Evolutionary conservation across 2,797 vertebrate genomes (phyloP).

Genomic region (Numenius phaeopus): DNA sequence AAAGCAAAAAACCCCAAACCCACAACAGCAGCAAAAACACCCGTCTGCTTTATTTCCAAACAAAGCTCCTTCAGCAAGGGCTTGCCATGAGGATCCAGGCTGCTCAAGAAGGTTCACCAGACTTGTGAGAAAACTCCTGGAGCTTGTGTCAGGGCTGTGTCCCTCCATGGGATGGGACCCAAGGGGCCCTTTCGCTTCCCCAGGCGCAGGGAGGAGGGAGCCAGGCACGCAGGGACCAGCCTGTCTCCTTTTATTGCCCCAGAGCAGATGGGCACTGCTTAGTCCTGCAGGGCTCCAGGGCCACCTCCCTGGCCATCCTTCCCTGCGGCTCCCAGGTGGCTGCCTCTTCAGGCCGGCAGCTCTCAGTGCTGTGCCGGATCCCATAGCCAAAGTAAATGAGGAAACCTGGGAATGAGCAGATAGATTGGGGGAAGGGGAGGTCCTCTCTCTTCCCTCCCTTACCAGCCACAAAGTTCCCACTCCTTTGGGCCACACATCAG

Average conservation of each 20-base stretch:
- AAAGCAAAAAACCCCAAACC: background rate
- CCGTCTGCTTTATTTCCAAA: constrained; percentile 77
- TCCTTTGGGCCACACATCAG: background rate
- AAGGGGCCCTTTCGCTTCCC: background rate
- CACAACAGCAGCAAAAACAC: background rate
- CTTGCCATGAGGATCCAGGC: constrained; percentile 68
- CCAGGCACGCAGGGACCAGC: background rate
- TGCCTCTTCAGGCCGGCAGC: background rate
- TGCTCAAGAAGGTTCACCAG: constrained; percentile 76
- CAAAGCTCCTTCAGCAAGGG: constrained; percentile 75
- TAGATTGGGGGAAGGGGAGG: fast-evolving
- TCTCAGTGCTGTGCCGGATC: constrained; percentile 82
- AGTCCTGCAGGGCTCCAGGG: fast-evolving
- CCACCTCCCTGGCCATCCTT: background rate
- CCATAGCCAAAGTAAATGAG: constrained; percentile 89
- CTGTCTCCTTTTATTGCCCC: background rate
- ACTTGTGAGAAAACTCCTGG: background rate
- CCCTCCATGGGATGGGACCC: background rate
- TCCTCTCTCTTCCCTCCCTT: background rate
- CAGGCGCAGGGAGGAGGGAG: background rate
- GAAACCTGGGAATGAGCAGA: constrained; percentile 76
- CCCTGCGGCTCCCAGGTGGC: fast-evolving
- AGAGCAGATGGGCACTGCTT: background rate
- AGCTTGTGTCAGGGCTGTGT: background rate
- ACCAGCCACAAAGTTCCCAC: background rate